These are phyloP conservation scores for Podarcis muralis DNA, from an alignment of 2,113 vertebrate species.

Conservation along the genomic window DNA sequence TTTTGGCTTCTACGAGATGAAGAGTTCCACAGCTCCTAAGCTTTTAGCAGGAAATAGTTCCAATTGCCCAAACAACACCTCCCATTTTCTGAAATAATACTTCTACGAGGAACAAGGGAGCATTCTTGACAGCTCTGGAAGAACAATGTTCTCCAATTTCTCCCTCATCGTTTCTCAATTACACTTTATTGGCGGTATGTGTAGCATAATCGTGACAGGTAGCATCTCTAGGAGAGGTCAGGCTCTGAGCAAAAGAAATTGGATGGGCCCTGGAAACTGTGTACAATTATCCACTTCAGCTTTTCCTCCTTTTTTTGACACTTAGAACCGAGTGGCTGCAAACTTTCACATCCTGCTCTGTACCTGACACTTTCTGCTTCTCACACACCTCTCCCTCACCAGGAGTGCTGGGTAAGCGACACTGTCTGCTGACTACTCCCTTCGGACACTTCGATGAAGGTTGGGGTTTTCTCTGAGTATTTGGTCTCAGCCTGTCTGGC, in stretches of 20 bases:
- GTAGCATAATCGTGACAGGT: not conserved
- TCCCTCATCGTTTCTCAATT: conserved; percentile 1
- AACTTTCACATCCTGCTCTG: conserved; percentile 7
- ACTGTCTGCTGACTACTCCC: not conserved
- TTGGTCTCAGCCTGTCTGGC: not conserved
- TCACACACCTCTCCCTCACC: not conserved
- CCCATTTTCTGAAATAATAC: not conserved
- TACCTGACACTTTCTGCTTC: not conserved
- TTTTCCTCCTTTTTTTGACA: conserved; percentile 18
- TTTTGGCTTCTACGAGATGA: not conserved
- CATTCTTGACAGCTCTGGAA: not conserved
- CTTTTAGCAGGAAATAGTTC: not conserved
- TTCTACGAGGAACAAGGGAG: not conserved
- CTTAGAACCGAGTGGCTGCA: not conserved
- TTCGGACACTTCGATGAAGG: not conserved
- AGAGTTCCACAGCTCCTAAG: not conserved
- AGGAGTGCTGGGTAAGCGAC: not conserved
- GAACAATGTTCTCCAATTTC: conserved; percentile 3
- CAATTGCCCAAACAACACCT: not conserved
- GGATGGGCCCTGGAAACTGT: not conserved
- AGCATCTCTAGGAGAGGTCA: not conserved
- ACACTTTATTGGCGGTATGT: not conserved
- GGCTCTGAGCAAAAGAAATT: not conserved
- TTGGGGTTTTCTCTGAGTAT: not conserved
- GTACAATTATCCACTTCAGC: not conserved